Percentiles rank a stretch among this genome's conserved stretches.
Evolutionary conservation across 2,113 vertebrate species (phyloP).

Genomic region (Hipposideros armiger): DNA sequence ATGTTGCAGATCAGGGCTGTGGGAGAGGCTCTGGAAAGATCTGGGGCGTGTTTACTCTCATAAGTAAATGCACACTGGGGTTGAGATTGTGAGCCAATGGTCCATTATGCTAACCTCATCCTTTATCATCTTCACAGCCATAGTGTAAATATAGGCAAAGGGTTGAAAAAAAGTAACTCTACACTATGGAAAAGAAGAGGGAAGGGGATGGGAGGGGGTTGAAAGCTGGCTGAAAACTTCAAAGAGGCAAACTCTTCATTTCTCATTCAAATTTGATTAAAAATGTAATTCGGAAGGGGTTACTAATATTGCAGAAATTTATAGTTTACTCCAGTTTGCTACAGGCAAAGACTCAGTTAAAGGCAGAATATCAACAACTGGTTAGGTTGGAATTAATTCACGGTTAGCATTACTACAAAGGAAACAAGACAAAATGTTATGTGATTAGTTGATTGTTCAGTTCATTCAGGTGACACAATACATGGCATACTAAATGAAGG

Average conservation of each 20-base stretch:
- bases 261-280: slow-evolving; percentile 84
- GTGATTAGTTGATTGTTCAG: slow-evolving; percentile 88
- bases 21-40: slow-evolving; percentile 23
- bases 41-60: slow-evolving; percentile 64
- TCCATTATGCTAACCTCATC: slow-evolving; percentile 64
- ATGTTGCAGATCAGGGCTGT: slow-evolving; percentile 77
- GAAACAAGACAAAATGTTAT: slow-evolving; percentile 91
- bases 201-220: slow-evolving; percentile 64
- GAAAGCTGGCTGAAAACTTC: slow-evolving; percentile 76
- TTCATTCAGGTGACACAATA: slow-evolving; percentile 81
- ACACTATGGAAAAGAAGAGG: slow-evolving; percentile 63
- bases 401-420: slow-evolving; percentile 87
- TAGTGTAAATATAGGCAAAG: slow-evolving; percentile 81
- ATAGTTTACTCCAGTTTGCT: slow-evolving; percentile 85
- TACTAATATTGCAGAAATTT: slow-evolving; percentile 80
- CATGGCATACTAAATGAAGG: slow-evolving; percentile 89
- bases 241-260: slow-evolving; percentile 90
- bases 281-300: slow-evolving; percentile 71
- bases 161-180: slow-evolving; percentile 84
- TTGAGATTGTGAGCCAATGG: slow-evolving; percentile 81
- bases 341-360: slow-evolving; percentile 85
- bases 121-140: slow-evolving; percentile 77
- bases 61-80: slow-evolving; percentile 10
- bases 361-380: slow-evolving; percentile 82
- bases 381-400: slow-evolving; percentile 81